Evolutionary conservation across 2,797 vertebrate species (phyloP).

Genomic region (Distichodus sexfasciatus): DNA sequence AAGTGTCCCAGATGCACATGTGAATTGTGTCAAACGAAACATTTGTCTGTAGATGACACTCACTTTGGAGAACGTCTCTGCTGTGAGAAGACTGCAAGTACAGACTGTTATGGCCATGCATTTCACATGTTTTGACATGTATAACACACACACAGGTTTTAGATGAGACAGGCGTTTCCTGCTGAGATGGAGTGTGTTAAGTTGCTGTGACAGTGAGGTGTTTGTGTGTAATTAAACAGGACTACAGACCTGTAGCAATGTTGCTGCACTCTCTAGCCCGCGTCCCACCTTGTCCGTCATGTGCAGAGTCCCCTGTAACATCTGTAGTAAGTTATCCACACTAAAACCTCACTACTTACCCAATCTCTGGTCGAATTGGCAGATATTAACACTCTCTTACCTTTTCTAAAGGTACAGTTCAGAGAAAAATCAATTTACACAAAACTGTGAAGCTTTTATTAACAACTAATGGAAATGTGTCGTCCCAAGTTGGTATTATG

Average conservation of each 20-base stretch:
- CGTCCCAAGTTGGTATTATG: too few relatives aligned
- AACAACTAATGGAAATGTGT: too few relatives aligned
- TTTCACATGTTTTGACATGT: background rate
- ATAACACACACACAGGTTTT: background rate
- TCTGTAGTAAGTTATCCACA: slow-evolving; percentile 77
- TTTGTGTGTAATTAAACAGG: slow-evolving; percentile 63
- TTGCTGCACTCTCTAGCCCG: slow-evolving; percentile 66
- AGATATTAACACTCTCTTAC: background rate
- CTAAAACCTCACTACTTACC: slow-evolving; percentile 30
- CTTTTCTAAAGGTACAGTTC: too few relatives aligned
- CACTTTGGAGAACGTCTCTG: background rate
- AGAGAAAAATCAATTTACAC: too few relatives aligned
- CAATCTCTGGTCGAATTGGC: background rate
- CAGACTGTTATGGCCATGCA: background rate
- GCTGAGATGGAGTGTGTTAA: background rate
- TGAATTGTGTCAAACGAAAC: background rate
- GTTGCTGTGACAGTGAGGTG: slow-evolving; percentile 40
- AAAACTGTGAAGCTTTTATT: too few relatives aligned
- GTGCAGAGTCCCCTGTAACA: slow-evolving; percentile 76
- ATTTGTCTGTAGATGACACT: background rate
- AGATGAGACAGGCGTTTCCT: background rate
- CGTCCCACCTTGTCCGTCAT: slow-evolving; percentile 64
- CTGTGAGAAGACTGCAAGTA: background rate
- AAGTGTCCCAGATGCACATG: too few relatives aligned
- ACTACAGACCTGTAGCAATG: slow-evolving; percentile 59